Conservation (phyloP, 2,113 vertebrate species). For the Neodon shergylaensis region DNA sequence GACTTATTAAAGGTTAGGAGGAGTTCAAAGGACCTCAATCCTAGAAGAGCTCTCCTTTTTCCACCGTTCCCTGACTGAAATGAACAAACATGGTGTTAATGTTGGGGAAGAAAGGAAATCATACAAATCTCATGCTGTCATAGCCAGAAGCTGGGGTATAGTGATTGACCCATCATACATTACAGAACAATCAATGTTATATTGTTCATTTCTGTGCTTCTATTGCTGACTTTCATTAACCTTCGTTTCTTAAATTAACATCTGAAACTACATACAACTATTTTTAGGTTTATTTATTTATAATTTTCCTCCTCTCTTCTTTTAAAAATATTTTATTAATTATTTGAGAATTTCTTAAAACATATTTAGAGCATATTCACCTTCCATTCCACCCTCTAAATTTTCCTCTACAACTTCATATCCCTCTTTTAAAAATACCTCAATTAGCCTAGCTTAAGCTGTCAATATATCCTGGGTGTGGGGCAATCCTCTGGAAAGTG, state of each 20-base stretch:
- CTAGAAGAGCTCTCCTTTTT: background rate
- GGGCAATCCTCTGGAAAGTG: background rate
- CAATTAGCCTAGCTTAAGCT: background rate
- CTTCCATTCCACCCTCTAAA: background rate
- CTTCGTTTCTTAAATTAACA: constrained; percentile 26
- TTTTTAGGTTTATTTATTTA: constrained; percentile 41
- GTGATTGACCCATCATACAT: background rate
- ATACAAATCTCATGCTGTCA: background rate
- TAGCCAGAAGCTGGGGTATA: background rate
- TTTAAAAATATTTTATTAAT: background rate
- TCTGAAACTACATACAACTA: background rate
- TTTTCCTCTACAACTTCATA: background rate
- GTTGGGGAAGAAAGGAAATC: background rate
- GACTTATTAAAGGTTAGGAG: background rate
- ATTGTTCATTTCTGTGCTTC: background rate
- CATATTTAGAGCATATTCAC: background rate
- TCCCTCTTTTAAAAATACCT: background rate
- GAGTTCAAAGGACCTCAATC: background rate
- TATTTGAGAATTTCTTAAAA: background rate
- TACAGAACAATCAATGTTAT: background rate
- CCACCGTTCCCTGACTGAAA: background rate
- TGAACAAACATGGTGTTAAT: background rate
- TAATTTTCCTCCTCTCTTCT: background rate
- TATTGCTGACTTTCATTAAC: background rate
- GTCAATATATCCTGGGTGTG: background rate